A percentile compares a stretch with the other conserved stretches of the same genome.
phyloP scores from a whole-genome alignment of 2,113 vertebrate species.

The Microcebus jonahi region DNA sequence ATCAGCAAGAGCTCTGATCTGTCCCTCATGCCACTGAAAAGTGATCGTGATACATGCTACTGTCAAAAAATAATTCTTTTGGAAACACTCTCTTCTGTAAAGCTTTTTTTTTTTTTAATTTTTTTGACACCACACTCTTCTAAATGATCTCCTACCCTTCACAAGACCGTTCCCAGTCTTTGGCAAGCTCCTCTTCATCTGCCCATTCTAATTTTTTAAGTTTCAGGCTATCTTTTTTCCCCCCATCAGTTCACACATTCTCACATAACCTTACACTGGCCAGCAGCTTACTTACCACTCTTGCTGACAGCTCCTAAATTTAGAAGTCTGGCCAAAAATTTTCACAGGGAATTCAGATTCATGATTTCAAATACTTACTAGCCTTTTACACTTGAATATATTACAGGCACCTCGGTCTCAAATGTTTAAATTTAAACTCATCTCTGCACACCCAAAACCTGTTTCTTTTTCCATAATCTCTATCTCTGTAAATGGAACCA shows the following conservation, averaged over 20 bases:
- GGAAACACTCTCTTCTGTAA: background rate
- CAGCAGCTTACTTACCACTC: background rate
- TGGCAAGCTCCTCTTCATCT: background rate
- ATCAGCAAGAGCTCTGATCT: background rate
- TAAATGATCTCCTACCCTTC: background rate
- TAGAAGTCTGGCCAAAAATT: background rate
- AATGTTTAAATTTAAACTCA: background rate
- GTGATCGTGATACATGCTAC: background rate
- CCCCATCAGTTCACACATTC: background rate
- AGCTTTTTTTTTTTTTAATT: background rate
- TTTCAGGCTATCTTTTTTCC: background rate
- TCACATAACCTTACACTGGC: background rate
- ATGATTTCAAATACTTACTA: background rate
- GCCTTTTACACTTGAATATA: background rate
- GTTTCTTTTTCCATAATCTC: background rate
- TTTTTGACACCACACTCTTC: background rate
- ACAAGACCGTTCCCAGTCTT: background rate
- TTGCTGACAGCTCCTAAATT: background rate
- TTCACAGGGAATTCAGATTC: background rate
- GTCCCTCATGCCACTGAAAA: background rate
- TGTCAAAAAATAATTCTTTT: background rate
- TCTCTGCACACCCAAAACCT: background rate
- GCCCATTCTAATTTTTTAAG: background rate
- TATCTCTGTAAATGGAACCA: background rate
- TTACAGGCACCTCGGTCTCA: background rate